Evolutionary conservation across 1,140 invertebrate genomes (phyloP).

Genomic region (Samia ricini): DNA sequence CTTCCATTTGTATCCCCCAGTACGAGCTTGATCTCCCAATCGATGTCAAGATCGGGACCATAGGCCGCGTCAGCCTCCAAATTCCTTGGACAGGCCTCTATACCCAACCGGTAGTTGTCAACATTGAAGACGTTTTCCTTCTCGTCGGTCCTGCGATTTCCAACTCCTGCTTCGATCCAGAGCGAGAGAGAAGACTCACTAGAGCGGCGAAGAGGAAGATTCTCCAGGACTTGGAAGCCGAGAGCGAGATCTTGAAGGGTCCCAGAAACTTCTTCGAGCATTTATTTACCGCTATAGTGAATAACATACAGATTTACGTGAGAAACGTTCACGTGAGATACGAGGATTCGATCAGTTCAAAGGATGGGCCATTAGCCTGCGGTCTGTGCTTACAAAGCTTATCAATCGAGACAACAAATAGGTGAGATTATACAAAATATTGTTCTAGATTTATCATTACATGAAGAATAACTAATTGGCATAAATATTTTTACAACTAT

Average conservation of each 20-base stretch:
- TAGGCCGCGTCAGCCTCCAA: constrained; percentile 86
- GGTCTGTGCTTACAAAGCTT: constrained; percentile 89
- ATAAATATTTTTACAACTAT: neutral
- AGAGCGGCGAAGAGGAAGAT: constrained; percentile 84
- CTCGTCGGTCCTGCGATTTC: constrained; percentile 86
- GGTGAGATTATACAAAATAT: constrained; percentile 77
- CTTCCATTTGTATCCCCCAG: constrained; percentile 57
- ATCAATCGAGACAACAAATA: constrained; percentile 89
- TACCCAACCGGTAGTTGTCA: constrained; percentile 82
- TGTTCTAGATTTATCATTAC: neutral
- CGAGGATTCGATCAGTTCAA: constrained; percentile 85
- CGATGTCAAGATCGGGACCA: constrained; percentile 87
- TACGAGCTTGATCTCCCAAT: constrained; percentile 89
- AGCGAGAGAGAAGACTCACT: constrained; percentile 84
- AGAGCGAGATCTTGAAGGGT: constrained; percentile 74
- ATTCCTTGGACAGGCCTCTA: constrained; percentile 89
- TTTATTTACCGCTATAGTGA: constrained; percentile 85
- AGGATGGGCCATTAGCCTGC: constrained; percentile 83
- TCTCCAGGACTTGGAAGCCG: constrained; percentile 75
- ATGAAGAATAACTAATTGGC: neutral
- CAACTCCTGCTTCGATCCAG: constrained; percentile 84
- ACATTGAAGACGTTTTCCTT: constrained; percentile 87
- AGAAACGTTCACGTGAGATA: constrained; percentile 91
- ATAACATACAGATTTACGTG: constrained; percentile 89
- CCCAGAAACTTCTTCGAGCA: constrained; percentile 83